A percentile compares a stretch with the other conserved stretches of the same genome.
phyloP scores from a whole-genome alignment of 2,888 invertebrate species.

The Petrophora chlorosata region DNA sequence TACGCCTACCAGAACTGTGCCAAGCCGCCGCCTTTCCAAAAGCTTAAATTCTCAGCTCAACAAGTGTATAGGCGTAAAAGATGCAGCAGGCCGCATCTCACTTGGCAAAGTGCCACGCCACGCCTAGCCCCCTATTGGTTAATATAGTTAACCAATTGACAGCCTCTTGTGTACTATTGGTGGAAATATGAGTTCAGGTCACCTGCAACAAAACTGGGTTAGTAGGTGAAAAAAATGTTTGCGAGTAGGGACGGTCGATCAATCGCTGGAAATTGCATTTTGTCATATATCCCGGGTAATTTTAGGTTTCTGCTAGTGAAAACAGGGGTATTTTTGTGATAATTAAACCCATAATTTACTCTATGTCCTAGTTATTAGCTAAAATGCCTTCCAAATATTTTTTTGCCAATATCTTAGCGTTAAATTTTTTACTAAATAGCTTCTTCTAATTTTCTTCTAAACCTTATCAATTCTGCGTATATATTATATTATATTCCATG shows the following conservation, averaged over 20 bases:
- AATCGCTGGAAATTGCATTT: constrained; percentile 28
- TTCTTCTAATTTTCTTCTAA: no score
- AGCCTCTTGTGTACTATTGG: constrained; percentile 73
- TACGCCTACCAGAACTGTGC: constrained; percentile 22
- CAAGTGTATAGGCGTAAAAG: constrained; percentile 71
- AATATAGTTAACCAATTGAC: constrained; percentile 83
- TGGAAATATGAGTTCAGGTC: constrained; percentile 64
- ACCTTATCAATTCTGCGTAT: no score
- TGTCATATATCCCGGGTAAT: constrained; percentile 20
- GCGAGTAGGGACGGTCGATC: constrained; percentile 26
- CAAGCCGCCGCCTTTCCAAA: constrained; percentile 20
- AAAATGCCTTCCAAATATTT: no score
- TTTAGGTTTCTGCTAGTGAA: no score
- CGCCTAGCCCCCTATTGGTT: constrained; percentile 82
- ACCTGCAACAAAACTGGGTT: constrained; percentile 67
- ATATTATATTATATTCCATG: no score
- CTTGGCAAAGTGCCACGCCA: constrained; percentile 80
- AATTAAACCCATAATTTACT: no score
- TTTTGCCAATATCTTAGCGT: no score
- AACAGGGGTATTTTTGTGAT: no score
- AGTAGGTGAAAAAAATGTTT: constrained; percentile 49
- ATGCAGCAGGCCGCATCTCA: constrained; percentile 56
- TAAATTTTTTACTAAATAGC: no score
- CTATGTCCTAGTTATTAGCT: no score
- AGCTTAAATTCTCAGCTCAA: constrained; percentile 55